Base-by-base conservation (phyloP, 2,113 vertebrate species). In the Herpailurus yagouaroundi region DNA sequence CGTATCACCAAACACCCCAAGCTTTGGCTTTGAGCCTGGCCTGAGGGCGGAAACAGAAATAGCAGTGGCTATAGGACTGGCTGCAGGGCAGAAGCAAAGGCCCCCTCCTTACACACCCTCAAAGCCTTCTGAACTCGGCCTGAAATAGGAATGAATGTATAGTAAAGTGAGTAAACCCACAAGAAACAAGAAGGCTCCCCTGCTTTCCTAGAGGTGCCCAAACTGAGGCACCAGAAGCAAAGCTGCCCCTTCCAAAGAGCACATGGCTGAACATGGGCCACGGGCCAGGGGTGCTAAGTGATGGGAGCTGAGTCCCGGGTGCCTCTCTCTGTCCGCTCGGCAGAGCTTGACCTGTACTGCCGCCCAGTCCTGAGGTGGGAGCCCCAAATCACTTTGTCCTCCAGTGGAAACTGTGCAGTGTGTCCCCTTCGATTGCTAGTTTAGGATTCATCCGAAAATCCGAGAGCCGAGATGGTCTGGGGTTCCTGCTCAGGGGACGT, bases 261-360 rank as follows among this genome's bases (percentile, higher is more conserved):
- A 1, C 8, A 1, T 18, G 8, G 69, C 36, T 23, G 41, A 21
- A 29, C 33, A 3, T 27, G 33, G 50, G 45, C 36, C 15, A 3
- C 0, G 0, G 38, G 16, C 18, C 31, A 3, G 3, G 48, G 4
- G n/a, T 21, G 1, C 55, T 57, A 12, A 23, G 64, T 0, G 1
- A 31, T 1, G 6, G 31, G 50, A 66, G 31, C 36, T 36, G 2
- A 4, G 0, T 77, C n/a, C 4, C 5, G 0, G 25, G 38, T 69
- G 60, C 23, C 5, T 64, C 36, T 55, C 9, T 93, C 60, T 73
- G 52, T 7, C 9, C 27, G 80, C 52, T 69, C 0, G 1, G 13
- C 14, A 2, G n/a, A 25, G 4, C 84, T 38, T 18, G 3, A 12
- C 29, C 25, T 9, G 14, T n/a, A 68, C 73, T 13, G 45, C 41